Conservation (phyloP, 2,113 vertebrate species). For the Connochaetes taurinus region DNA sequence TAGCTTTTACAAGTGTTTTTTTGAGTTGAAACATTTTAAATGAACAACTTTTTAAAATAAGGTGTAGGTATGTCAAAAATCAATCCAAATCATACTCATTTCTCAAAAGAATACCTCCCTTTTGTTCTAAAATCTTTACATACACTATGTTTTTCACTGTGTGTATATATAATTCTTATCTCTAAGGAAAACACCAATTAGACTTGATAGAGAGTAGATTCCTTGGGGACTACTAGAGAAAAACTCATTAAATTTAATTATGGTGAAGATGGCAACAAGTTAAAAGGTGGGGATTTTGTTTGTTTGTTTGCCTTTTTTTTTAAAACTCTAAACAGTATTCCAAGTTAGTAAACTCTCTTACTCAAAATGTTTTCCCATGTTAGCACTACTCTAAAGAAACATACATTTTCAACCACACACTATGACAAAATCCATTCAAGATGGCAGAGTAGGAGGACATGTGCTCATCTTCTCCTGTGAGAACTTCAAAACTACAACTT, state of each 20-base stretch:
- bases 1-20: neutral
- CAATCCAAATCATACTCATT: neutral
- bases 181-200: slow-evolving; percentile 57
- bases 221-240: slow-evolving; percentile 18
- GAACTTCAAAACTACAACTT: neutral
- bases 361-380: neutral
- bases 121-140: neutral
- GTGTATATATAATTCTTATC: slow-evolving; percentile 20
- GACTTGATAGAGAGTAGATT: slow-evolving; percentile 47
- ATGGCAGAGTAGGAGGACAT: neutral
- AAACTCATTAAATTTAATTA: slow-evolving; percentile 59
- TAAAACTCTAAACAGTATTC: neutral
- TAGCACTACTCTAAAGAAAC: neutral
- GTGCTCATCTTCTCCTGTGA: neutral
- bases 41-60: neutral
- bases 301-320: neutral
- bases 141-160: neutral
- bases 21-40: neutral
- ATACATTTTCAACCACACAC: neutral
- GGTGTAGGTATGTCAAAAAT: neutral
- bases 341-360: neutral
- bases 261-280: slow-evolving; percentile 26
- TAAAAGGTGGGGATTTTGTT: neutral
- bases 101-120: neutral
- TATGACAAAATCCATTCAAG: neutral